Evolutionary conservation across 2,888 invertebrate genomes (phyloP).

Genomic region (Nebria brevicollis): DNA sequence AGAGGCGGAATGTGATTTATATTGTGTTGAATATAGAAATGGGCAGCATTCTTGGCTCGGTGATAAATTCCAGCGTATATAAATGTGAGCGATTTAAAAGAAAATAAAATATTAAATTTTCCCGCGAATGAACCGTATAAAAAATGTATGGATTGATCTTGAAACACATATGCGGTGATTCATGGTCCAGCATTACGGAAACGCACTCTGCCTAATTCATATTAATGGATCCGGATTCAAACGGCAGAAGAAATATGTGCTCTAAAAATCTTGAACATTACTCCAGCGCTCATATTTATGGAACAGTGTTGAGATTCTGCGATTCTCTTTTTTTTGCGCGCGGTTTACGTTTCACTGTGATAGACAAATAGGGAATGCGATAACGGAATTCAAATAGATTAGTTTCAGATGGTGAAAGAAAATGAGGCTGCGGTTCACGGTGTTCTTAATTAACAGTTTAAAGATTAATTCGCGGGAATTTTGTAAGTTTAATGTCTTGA

Average conservation of each 20-base stretch:
- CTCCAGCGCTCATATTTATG: neutral
- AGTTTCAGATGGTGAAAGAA: neutral
- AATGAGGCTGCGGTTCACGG: neutral
- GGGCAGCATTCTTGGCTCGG: neutral
- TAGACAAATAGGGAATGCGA: neutral
- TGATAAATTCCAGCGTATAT: slow-evolving; percentile 35
- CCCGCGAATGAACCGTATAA: slow-evolving; percentile 29
- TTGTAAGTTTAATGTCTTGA: slow-evolving; percentile 46
- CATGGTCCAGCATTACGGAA: slow-evolving; percentile 31
- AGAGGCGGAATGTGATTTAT: neutral
- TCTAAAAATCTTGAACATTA: neutral
- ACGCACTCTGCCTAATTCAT: slow-evolving; percentile 28
- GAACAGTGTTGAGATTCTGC: neutral
- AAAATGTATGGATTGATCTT: slow-evolving; percentile 41
- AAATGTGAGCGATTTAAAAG: slow-evolving; percentile 36
- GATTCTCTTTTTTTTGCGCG: too few relatives aligned
- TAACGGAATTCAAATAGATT: neutral
- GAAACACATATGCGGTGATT: slow-evolving; percentile 19
- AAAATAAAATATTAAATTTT: slow-evolving; percentile 40
- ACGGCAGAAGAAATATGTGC: neutral
- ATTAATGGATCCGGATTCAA: slow-evolving; percentile 25
- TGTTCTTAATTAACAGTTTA: slow-evolving; percentile 44
- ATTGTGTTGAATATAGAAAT: neutral
- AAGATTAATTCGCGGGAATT: slow-evolving; percentile 43
- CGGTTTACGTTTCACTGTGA: too few relatives aligned